Evolutionary conservation across 1,140 invertebrate species (phyloP), one percentile per base, ranked within the genome.

Genomic region (Atopsyche davidsoni): DNA sequence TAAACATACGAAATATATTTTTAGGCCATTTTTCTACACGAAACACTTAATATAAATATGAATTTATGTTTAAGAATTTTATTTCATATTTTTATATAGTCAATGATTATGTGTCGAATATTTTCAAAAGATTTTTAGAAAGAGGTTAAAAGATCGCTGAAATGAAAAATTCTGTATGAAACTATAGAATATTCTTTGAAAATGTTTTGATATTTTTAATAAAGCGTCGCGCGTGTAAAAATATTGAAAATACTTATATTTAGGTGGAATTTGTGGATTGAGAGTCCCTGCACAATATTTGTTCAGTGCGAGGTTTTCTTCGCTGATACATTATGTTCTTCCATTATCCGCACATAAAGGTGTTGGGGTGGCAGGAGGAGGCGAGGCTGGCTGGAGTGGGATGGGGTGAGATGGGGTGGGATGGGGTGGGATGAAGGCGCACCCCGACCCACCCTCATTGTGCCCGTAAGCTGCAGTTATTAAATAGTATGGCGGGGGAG

Each of bases 311-410:
- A 21, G 24, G 47, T 53, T 53, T 53, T 43, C 51, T 32, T 11
- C 50, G 32, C 40, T 46, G 52, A 55, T 55, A 55, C 52, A 55
- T 49, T 49, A 55, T 55, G 49, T 55, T 55, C 46, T 19, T 34
- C 25, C 44, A 40, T 55, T 28, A 45, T 50, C 23, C 28, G 9
- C 14, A 41, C 34, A 53, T 39, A 53, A 48, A 43, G 39, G 51
- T 47, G 51, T 43, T 28, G 40, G 38, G 22, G 9, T 9, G 16
- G 36, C 16, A 18, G 19, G n/a, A 18, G 17, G n/a, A 11, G 36
- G 10, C 11, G 13, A 39, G 14, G 18, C 10, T 24, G 7, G 14
- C 41, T 10, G 21, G n/a, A n/a, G n/a, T n/a, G 36, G 46, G 28
- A 53, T 48, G 45, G 28, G 51, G 51, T 34, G 46, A 48, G 25